Evolutionary conservation across 92 coral and sea anemone species (phyloP), one percentile per base, ranked within the genome.

Genomic region (Palythoa caribaeorum): DNA sequence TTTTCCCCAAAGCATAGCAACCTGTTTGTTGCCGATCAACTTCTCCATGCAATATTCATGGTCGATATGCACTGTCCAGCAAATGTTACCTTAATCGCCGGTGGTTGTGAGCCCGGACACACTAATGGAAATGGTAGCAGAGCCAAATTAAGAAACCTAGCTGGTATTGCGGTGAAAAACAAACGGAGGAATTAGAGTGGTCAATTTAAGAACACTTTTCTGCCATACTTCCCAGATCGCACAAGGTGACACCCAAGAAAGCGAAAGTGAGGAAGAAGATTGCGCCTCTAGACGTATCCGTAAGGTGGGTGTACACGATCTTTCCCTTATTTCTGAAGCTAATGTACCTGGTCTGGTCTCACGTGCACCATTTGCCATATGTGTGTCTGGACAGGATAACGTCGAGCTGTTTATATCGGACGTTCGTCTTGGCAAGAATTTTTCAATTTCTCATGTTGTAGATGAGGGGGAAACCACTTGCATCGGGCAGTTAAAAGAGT

Each of bases 21-120:
- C 28, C 28, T 28, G 28, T 91, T 91, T 77, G 55, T 91, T 3
- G 77, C 94, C 12, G 92, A 91, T 50, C n/a, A 89, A 38, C 83
- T 20, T 63, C 92, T 47, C 71, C 92, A 84, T 69, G 89, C 80
- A 14, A 65, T 91, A 2, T 88, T 80, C 73, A 88, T 91, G 87
- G 83, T 84, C 38, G 94, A 80, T 62, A 83, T 91, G 89, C 92
- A 91, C 89, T 88, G 93, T 40, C 92, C 93, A 72, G 86, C 83
- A 48, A 91, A 91, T 48, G 87, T 88, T 38, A 89, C 94, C 0
- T 66, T 91, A 14, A 89, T 89, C 21, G 88, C 93, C 17, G 92
- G 93, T 70, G 87, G 94, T 59, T 54, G 19, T 54, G 92, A 91
- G 89, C 90, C 51, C 15, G 90, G 94, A 9, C 86, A 91, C 69